phyloP scores from a whole-genome alignment of 1,140 invertebrate species.

The Lepidurus arcticus region DNA sequence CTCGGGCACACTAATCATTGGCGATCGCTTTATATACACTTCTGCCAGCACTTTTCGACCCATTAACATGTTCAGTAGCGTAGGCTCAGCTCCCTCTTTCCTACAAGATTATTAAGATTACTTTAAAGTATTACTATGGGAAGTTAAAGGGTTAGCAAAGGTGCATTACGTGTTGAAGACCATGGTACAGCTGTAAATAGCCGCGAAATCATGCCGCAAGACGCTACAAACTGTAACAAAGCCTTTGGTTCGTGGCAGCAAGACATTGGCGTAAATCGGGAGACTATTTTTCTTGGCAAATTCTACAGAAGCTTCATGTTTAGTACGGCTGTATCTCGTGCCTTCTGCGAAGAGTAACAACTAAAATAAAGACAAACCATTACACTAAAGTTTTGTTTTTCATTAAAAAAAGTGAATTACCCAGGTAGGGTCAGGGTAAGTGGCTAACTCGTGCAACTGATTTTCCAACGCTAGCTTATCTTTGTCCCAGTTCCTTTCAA shows the following conservation, averaged over 20 bases:
- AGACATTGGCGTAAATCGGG: conserved; percentile 77
- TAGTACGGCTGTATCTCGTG: conserved; percentile 80
- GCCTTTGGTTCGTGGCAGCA: conserved; percentile 87
- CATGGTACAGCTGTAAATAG: conserved; percentile 79
- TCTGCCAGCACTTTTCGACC: conserved; percentile 69
- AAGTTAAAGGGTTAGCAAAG: conserved; percentile 28
- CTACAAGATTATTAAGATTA: conserved; percentile 39
- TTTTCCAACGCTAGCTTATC: conserved; percentile 73
- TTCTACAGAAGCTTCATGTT: conserved; percentile 78
- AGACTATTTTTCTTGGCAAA: conserved; percentile 82
- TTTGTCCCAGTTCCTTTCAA: conserved; percentile 85
- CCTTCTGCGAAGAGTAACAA: conserved; percentile 89
- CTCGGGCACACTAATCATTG: conserved; percentile 70
- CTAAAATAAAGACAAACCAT: conserved; percentile 48
- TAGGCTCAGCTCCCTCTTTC: conserved; percentile 49
- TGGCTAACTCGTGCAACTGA: conserved; percentile 71
- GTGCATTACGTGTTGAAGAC: conserved; percentile 60
- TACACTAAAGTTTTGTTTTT: too few relatives aligned
- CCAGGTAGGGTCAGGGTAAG: conserved; percentile 84
- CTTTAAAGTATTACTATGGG: conserved; percentile 30
- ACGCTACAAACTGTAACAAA: conserved; percentile 63
- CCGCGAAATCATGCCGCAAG: conserved; percentile 52
- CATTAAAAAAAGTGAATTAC: conserved; percentile 46
- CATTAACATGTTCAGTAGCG: conserved; percentile 72
- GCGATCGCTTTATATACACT: conserved; percentile 73